phyloP scores from a whole-genome alignment of 2,888 invertebrate genomes.

The Esperia sulphurella region DNA sequence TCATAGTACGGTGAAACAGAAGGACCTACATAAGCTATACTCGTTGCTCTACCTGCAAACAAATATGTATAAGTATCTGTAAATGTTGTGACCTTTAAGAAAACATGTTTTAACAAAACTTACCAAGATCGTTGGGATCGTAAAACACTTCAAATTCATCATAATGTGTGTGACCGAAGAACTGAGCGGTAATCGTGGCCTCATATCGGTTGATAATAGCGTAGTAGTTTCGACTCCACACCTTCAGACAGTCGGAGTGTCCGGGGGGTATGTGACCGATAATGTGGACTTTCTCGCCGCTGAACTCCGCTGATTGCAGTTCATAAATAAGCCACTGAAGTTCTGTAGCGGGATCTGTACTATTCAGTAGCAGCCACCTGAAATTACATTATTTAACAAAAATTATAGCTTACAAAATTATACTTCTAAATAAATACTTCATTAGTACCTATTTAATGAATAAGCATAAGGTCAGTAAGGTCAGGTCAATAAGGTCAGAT shows the following conservation, averaged over 20 bases:
- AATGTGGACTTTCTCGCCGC: slow-evolving; percentile 97
- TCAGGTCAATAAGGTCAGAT: too few species aligned
- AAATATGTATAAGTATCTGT: not conserved
- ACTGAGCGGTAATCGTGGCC: slow-evolving; percentile 93
- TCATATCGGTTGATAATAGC: slow-evolving; percentile 93
- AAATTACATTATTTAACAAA: not conserved
- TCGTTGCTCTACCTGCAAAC: slow-evolving; percentile 86
- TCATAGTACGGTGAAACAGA: slow-evolving; percentile 96
- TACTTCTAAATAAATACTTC: too few species aligned
- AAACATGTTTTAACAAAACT: slow-evolving; percentile 25
- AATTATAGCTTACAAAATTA: too few species aligned
- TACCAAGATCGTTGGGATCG: slow-evolving; percentile 88
- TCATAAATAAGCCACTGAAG: slow-evolving; percentile 97
- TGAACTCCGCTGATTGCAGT: slow-evolving; percentile 95
- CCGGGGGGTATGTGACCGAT: slow-evolving; percentile 98
- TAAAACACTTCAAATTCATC: slow-evolving; percentile 97
- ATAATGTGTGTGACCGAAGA: slow-evolving; percentile 96
- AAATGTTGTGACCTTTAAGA: too few species aligned
- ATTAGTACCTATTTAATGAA: too few species aligned
- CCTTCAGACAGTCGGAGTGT: slow-evolving; percentile 94
- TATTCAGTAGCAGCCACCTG: slow-evolving; percentile 94
- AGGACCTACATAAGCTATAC: slow-evolving; percentile 95
- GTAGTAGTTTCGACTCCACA: slow-evolving; percentile 97
- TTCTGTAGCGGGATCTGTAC: slow-evolving; percentile 97
- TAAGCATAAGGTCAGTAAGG: too few species aligned